Evolutionary conservation across 2,888 invertebrate species (phyloP).

Genomic region (Taphrorychus bicolor): DNA sequence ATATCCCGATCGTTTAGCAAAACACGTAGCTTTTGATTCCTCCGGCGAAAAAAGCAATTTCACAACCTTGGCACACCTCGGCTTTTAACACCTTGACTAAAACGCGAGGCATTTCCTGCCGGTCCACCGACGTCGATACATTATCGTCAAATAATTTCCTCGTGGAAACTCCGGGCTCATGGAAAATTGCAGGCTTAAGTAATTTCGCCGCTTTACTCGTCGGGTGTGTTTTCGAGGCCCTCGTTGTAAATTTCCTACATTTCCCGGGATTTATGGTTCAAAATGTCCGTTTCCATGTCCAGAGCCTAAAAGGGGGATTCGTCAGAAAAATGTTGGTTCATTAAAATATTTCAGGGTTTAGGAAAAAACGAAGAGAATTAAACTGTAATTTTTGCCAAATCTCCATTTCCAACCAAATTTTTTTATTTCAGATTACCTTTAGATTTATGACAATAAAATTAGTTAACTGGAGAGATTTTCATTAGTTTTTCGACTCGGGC

Average conservation of each 20-base stretch:
- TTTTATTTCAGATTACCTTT: not conserved
- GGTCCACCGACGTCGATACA: not conserved
- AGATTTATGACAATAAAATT: not conserved
- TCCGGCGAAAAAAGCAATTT: not conserved
- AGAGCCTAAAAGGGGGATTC: not conserved
- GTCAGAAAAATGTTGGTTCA: not conserved
- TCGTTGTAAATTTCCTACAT: not conserved
- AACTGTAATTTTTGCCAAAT: not conserved
- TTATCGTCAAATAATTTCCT: not conserved
- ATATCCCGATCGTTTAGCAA: too few relatives aligned
- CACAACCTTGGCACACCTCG: not conserved
- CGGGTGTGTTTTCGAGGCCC: not conserved
- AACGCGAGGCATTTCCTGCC: not conserved
- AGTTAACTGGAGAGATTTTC: too few relatives aligned
- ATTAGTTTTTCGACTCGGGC: too few relatives aligned
- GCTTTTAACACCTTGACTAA: not conserved
- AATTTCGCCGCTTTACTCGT: constrained; percentile 1
- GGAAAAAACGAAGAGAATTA: not conserved
- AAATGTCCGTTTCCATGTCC: not conserved
- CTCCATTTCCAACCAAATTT: too few relatives aligned
- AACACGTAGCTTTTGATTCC: too few relatives aligned
- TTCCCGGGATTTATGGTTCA: not conserved
- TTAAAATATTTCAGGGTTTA: not conserved
- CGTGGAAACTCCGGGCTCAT: not conserved
- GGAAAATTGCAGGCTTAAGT: not conserved